phyloP scores from a whole-genome alignment of 2,797 vertebrate genomes.

The Lutra lutra region DNA sequence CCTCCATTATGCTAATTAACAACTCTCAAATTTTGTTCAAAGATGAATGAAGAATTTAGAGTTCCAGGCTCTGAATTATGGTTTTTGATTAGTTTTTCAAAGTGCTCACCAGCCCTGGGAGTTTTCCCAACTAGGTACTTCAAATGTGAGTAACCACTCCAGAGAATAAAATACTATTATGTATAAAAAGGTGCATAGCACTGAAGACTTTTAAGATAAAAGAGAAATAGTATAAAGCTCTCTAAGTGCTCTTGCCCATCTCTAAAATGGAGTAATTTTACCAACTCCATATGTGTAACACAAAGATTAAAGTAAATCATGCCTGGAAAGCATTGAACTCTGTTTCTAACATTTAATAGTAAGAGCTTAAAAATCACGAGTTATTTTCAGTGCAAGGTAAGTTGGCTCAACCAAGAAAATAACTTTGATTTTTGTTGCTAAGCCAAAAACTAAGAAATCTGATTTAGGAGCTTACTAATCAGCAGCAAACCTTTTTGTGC shows the following conservation, averaged over 20 bases:
- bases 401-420: neutral
- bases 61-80: neutral
- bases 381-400: neutral
- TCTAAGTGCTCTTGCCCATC: neutral
- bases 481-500: neutral
- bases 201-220: constrained; percentile 4
- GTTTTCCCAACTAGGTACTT: neutral
- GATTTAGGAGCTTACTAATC: neutral
- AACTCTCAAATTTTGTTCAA: neutral
- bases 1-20: neutral
- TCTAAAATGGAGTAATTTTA: constrained; percentile 31
- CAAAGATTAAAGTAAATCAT: neutral
- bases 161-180: neutral
- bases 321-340: neutral
- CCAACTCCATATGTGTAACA: neutral
- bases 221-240: neutral
- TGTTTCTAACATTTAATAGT: neutral
- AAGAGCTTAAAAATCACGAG: neutral
- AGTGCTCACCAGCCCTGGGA: neutral
- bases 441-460: neutral
- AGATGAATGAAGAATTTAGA: neutral
- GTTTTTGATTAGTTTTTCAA: neutral
- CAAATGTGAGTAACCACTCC: neutral
- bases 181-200: neutral
- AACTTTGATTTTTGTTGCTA: neutral